phyloP scores from a whole-genome alignment of 2,797 vertebrate species.

The Spea hammondii region DNA sequence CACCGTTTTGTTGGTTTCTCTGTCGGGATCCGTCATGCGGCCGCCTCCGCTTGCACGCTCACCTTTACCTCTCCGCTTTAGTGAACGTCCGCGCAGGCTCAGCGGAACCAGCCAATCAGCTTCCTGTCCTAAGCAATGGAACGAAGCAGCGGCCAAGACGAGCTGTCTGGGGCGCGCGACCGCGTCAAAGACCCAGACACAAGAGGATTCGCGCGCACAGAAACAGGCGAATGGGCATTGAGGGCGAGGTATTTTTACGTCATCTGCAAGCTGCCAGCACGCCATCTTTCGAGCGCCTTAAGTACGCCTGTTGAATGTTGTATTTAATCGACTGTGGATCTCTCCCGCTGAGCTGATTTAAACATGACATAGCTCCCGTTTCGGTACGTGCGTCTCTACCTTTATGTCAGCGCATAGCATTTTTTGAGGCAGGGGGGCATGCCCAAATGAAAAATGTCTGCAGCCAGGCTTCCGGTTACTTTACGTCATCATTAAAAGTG shows the following conservation, averaged over 20 bases:
- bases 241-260: too few species aligned
- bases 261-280: too few species aligned
- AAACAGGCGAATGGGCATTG: too few species aligned
- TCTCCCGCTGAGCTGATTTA: too few species aligned
- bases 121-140: too few species aligned
- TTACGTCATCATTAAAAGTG: too few species aligned
- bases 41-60: not conserved
- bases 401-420: not conserved
- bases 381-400: too few species aligned
- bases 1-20: not conserved
- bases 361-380: too few species aligned
- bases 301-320: too few species aligned
- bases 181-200: not conserved
- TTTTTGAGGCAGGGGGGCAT: not conserved
- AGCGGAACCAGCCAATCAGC: not conserved
- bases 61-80: not conserved
- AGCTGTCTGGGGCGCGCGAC: not conserved
- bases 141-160: too few species aligned
- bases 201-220: not conserved
- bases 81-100: not conserved
- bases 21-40: not conserved
- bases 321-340: too few species aligned
- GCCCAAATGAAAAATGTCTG: slow-evolving; percentile 1
- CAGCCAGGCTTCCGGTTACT: not conserved
- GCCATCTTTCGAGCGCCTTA: too few species aligned